Evolutionary conservation across 2,113 vertebrate genomes (phyloP), one percentile per base, ranked within the genome.

Genomic region (Raja brachyura): DNA sequence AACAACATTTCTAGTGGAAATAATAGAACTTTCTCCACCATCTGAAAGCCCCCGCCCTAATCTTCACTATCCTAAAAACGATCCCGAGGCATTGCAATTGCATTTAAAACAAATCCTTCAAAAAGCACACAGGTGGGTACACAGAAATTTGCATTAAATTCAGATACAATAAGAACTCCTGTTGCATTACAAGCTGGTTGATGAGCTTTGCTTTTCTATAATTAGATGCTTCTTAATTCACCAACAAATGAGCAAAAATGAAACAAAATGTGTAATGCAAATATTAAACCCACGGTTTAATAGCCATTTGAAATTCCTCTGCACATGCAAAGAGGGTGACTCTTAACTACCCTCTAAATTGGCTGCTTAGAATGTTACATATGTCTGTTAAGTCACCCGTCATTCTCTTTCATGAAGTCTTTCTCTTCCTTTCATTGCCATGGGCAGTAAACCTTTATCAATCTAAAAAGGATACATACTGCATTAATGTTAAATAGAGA

Each of bases 401-500:
- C 66, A 5, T 16, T 20, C 70, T 73, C 18, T 20, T 18, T 73
- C 22, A 20, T 48, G 39, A 48, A 48, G 39, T 48, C 39, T 48
- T 48, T 48, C 39, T 48, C 39, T 8, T 22, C 59, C 59, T 70
- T 73, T 92, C 39, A 92, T 73, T 70, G 33, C 18, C 9, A 39
- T 54, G 39, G 33, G 0, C 33, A 48, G 13, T 54, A 13, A 54
- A 20, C 18, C 39, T 48, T 28, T 18, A 63, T 70, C 33, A 92
- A 48, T 66, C 20, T 73, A 28, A 48, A 74, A 66, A 92, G 10
- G 11, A 39, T 73, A 56, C 18, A 10, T 73, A 73, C 70, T 73
- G 25, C 16, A 20, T 92, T 73, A 54, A 48, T 73, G 20, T 73
- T 68, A 92, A 92, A 92, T 92, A 74, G 20, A 92, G 39, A 92